Percentiles rank a stretch among this genome's conserved stretches.
Evolutionary conservation across 2,113 vertebrate species (phyloP).

Genomic region (Mus musculus): GRCm39 chr13:45003001-45003500

Average conservation of each 20-base stretch:
- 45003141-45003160: neutral
- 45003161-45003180: neutral
- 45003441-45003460: neutral
- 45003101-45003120: neutral
- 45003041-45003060: neutral
- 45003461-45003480: neutral
- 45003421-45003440: neutral
- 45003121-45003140: neutral
- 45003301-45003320: neutral
- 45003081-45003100: neutral
- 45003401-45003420: accelerated
- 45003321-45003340: neutral
- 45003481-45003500: neutral
- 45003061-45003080: neutral
- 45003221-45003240: neutral
- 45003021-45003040: neutral
- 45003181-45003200: neutral
- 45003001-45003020: neutral
- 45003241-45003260: neutral
- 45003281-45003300: neutral
- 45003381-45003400: neutral
- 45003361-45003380: neutral
- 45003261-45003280: neutral
- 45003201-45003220: neutral
- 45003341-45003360: neutral